phyloP scores from a whole-genome alignment of 1,140 invertebrate species.

The Varroa destructor region DNA sequence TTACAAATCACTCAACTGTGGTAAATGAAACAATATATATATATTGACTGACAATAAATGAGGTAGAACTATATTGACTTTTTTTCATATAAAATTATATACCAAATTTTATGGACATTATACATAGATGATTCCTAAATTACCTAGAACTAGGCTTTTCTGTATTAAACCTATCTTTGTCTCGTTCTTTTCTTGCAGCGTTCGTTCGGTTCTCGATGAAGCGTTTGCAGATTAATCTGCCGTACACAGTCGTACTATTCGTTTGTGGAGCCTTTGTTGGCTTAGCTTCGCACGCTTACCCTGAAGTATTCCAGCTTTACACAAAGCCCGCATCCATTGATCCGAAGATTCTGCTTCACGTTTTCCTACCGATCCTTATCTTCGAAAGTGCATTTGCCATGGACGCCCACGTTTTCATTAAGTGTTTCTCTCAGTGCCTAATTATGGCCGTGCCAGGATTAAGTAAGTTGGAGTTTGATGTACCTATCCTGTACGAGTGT shows the following conservation, averaged over 20 bases:
- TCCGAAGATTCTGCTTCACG: constrained; percentile 41
- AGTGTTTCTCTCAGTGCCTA: constrained; percentile 41
- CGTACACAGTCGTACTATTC: constrained; percentile 34
- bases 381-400: constrained; percentile 45
- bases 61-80: too few species aligned
- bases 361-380: constrained; percentile 44
- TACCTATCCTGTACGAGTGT: neutral
- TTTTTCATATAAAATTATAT: too few species aligned
- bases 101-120: too few species aligned
- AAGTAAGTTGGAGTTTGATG: constrained; percentile 31
- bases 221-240: constrained; percentile 30
- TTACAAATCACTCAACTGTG: too few species aligned
- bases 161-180: neutral
- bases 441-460: constrained; percentile 40
- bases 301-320: constrained; percentile 30
- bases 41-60: too few species aligned
- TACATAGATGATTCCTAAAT: too few species aligned
- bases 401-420: constrained; percentile 42
- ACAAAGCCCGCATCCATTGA: constrained; percentile 37
- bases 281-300: constrained; percentile 5
- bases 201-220: constrained; percentile 31
- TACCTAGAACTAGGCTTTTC: too few species aligned
- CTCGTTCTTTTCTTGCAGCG: constrained; percentile 29
- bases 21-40: too few species aligned
- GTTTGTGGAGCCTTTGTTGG: constrained; percentile 34